Conservation (phyloP, 92 coral and sea anemone species). For the Porites evermanni region DNA sequence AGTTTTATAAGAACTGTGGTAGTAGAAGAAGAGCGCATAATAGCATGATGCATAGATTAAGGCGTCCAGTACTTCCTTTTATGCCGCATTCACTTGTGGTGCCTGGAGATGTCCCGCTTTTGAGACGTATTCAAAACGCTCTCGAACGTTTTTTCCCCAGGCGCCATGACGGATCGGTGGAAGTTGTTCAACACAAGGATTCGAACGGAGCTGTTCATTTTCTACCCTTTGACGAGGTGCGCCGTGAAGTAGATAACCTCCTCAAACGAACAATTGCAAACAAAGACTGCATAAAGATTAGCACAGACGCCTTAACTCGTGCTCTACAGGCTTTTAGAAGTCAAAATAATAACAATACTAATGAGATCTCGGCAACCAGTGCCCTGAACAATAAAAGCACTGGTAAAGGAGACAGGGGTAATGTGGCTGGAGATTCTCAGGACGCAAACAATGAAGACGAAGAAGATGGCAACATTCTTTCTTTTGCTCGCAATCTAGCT, state of each 20-base stretch:
- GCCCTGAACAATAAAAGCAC: background rate
- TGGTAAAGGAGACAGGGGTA: background rate
- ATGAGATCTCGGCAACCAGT: background rate
- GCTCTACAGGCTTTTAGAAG: constrained; percentile 27
- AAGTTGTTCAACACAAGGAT: constrained; percentile 41
- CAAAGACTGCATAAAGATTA: constrained; percentile 27
- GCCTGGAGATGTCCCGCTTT: constrained; percentile 34
- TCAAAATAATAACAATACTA: background rate
- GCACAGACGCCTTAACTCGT: constrained; percentile 29
- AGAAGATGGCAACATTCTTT: background rate
- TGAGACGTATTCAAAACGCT: constrained; percentile 37
- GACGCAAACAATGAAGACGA: background rate
- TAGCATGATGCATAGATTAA: constrained; percentile 10
- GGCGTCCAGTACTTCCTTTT: background rate
- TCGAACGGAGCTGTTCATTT: constrained; percentile 42
- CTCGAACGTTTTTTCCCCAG: constrained; percentile 37
- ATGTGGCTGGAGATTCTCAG: background rate
- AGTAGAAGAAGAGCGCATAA: background rate
- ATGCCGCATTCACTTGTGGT: constrained; percentile 26
- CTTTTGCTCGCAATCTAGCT: constrained; percentile 14
- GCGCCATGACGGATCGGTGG: constrained; percentile 46
- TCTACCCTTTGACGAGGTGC: constrained; percentile 36
- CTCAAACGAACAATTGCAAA: constrained; percentile 20
- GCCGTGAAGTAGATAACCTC: constrained; percentile 11
- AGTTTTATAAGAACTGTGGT: constrained; percentile 53